These are phyloP conservation scores for Scortum barcoo DNA, from an alignment of 2,113 vertebrate species.

Conservation along the genomic window DNA sequence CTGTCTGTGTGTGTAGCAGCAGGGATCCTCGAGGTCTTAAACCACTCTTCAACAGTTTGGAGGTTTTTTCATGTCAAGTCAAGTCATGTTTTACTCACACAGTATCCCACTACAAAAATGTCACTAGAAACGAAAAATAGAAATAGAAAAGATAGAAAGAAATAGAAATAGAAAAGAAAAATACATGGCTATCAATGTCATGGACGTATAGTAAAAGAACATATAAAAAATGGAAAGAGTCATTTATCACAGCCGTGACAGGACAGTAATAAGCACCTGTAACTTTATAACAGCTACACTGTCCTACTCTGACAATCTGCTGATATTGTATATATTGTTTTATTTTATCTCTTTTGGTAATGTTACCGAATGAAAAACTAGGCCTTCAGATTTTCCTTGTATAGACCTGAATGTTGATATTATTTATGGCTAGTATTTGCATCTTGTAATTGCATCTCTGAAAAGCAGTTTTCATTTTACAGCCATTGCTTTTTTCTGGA, in stretches of 20 bases:
- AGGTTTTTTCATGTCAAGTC: neutral
- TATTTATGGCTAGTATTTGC: neutral
- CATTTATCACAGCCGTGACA: slow-evolving; percentile 21
- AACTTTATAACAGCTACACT: neutral
- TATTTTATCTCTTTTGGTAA: neutral
- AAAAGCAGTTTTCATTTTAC: neutral
- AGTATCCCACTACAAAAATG: neutral
- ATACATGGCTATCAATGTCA: neutral
- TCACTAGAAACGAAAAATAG: neutral
- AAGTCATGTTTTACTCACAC: slow-evolving; percentile 22
- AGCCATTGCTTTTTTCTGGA: too few relatives aligned
- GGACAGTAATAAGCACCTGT: slow-evolving; percentile 2
- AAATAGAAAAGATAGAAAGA: too few relatives aligned
- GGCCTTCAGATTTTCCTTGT: neutral
- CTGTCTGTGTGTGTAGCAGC: neutral
- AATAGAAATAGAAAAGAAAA: slow-evolving; percentile 3
- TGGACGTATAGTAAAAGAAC: neutral
- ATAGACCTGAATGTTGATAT: neutral
- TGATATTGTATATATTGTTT: too few relatives aligned
- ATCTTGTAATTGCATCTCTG: neutral
- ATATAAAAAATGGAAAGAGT: slow-evolving; percentile 10
- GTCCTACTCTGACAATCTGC: neutral
- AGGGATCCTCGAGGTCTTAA: neutral
- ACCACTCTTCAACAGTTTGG: slow-evolving; percentile 9
- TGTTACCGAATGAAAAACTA: neutral